Percentiles rank a stretch among this genome's conserved stretches.
Conservation (phyloP, 2,113 vertebrate genomes). For the Grantiella picta region DNA sequence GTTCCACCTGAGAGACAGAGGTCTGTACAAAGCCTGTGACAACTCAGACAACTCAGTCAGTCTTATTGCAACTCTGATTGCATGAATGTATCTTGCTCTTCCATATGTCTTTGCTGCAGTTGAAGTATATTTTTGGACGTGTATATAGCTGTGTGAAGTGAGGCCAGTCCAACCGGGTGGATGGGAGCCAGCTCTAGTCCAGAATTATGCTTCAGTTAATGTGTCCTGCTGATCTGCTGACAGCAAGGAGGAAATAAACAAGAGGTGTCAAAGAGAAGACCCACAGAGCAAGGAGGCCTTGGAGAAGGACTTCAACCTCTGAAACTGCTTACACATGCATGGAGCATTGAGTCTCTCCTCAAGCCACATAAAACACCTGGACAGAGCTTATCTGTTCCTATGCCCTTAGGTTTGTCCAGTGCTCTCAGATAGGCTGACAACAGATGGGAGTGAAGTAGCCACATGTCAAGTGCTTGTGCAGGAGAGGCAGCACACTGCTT, state of each 20-base stretch:
- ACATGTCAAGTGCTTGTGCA: neutral
- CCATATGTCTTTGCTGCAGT: neutral
- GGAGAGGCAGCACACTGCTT: neutral
- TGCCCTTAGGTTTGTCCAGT: neutral
- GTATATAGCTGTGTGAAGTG: neutral
- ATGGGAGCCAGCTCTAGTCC: slow-evolving; percentile 5
- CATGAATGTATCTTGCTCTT: neutral
- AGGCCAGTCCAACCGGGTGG: neutral
- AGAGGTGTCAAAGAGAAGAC: slow-evolving; percentile 40
- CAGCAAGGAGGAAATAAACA: slow-evolving; percentile 48
- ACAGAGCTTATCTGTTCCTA: neutral
- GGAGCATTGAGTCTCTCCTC: neutral
- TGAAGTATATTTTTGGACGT: neutral
- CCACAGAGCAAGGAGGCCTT: slow-evolving; percentile 10
- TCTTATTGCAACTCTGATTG: neutral
- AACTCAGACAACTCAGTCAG: neutral
- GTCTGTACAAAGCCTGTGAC: neutral
- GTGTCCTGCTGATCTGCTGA: slow-evolving; percentile 44
- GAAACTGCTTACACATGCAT: neutral
- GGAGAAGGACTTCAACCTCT: neutral
- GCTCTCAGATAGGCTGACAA: neutral
- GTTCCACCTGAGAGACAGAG: neutral
- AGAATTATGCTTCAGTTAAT: slow-evolving; percentile 6
- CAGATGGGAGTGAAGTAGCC: neutral
- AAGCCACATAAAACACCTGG: neutral